Evolutionary conservation across 2,797 vertebrate species (phyloP).

Genomic region (Rhinichthys osculus): DNA sequence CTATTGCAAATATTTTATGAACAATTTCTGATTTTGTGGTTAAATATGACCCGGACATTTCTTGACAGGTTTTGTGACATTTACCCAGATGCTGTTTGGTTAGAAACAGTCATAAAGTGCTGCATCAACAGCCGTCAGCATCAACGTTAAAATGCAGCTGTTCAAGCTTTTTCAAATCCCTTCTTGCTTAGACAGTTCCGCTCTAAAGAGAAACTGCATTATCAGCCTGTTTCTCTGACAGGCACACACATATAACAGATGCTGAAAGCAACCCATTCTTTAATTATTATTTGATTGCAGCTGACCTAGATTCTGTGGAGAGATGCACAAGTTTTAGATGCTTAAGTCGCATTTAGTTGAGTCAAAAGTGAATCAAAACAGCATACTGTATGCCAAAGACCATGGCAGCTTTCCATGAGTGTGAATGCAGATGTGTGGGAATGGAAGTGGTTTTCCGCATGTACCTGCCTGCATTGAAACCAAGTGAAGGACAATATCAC

Average conservation of each 20-base stretch:
- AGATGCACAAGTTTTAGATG: neutral
- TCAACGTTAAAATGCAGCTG: neutral
- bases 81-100: neutral
- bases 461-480: conserved; percentile 47
- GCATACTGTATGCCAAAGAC: neutral
- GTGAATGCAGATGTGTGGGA: conserved; percentile 37
- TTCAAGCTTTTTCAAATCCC: conserved; percentile 10
- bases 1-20: neutral
- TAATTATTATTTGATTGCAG: neutral
- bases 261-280: conserved; percentile 1
- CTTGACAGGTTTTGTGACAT: neutral
- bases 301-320: neutral
- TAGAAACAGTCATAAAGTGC: neutral
- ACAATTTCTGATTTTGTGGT: neutral
- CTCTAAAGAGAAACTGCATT: conserved; percentile 18
- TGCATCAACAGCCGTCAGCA: conserved; percentile 5
- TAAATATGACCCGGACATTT: neutral
- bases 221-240: conserved; percentile 32
- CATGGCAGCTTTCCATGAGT: neutral
- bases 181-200: conserved; percentile 23
- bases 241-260: conserved; percentile 24
- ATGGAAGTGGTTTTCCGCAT: conserved; percentile 48
- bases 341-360: neutral
- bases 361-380: neutral
- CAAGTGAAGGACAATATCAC: conserved; percentile 31